phyloP scores from a whole-genome alignment of 2,113 vertebrate genomes.

The Bos indicus region DNA sequence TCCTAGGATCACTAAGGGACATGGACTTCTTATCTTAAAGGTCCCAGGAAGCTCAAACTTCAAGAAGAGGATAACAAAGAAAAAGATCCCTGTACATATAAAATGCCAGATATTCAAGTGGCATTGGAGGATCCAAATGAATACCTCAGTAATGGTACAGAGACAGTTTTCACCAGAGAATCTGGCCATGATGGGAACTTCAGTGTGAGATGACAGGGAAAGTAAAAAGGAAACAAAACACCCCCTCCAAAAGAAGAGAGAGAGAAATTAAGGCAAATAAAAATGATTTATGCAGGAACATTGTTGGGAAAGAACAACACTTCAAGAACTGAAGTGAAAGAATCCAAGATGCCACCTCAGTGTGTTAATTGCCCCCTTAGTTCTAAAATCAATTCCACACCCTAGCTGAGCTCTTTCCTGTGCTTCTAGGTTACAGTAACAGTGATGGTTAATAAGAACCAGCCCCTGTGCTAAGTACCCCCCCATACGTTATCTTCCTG shows the following conservation, averaged over 20 bases:
- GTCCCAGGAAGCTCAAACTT: neutral
- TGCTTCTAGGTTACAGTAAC: neutral
- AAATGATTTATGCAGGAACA: neutral
- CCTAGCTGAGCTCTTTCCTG: neutral
- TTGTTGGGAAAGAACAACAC: neutral
- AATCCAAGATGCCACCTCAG: neutral
- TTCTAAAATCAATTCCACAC: neutral
- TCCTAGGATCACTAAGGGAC: neutral
- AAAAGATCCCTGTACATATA: neutral
- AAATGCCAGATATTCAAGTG: neutral
- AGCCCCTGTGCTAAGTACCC: neutral
- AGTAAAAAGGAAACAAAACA: neutral
- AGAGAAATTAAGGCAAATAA: neutral
- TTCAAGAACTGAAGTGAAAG: neutral
- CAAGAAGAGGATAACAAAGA: neutral
- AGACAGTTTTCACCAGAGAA: neutral
- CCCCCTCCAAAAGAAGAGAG: neutral
- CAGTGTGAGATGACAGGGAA: neutral
- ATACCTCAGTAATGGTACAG: neutral
- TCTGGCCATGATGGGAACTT: neutral
- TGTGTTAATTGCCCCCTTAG: neutral
- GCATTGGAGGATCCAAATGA: neutral
- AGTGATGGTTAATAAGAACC: neutral
- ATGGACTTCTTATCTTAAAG: slow-evolving; percentile 1
- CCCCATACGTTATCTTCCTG: neutral